Evolutionary conservation across 2,797 vertebrate genomes (phyloP).

Genomic region (Oreortyx pictus): DNA sequence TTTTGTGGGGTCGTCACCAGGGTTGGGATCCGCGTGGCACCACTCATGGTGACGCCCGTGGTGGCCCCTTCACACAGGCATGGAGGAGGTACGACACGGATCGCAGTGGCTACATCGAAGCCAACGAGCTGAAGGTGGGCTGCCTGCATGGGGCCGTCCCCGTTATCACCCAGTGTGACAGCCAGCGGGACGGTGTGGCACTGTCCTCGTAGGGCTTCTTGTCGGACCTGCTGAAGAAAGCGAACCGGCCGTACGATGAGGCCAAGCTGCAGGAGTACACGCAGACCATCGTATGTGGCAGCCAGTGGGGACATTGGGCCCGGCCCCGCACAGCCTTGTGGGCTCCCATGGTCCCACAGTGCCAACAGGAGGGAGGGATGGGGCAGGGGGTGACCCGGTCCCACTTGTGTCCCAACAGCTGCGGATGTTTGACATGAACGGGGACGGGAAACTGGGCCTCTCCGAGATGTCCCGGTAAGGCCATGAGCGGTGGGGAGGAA

Average conservation of each 20-base stretch:
- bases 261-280: constrained; percentile 96
- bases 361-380: neutral
- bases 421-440: constrained; percentile 95
- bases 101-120: constrained; percentile 96
- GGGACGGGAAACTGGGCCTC: constrained; percentile 94
- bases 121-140: constrained; percentile 95
- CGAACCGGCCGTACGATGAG: constrained; percentile 91
- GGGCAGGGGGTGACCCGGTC: neutral
- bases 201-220: constrained; percentile 88
- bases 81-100: constrained; percentile 96
- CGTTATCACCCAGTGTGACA: neutral
- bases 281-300: constrained; percentile 90
- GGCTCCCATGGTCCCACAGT: no score
- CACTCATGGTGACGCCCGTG: rapidly evolving
- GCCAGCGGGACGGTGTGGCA: neutral
- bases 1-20: rapidly evolving
- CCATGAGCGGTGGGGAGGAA: rapidly evolving
- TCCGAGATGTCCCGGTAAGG: constrained; percentile 97
- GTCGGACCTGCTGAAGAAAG: constrained; percentile 94
- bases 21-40: neutral
- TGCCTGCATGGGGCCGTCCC: neutral
- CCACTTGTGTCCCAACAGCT: constrained; percentile 81
- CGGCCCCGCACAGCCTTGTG: no score
- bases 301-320: neutral
- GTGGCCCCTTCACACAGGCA: constrained; percentile 79